These are phyloP conservation scores for Sphaerophoria taeniata DNA, from an alignment of 2,888 invertebrate species.

Conservation along the genomic window DNA sequence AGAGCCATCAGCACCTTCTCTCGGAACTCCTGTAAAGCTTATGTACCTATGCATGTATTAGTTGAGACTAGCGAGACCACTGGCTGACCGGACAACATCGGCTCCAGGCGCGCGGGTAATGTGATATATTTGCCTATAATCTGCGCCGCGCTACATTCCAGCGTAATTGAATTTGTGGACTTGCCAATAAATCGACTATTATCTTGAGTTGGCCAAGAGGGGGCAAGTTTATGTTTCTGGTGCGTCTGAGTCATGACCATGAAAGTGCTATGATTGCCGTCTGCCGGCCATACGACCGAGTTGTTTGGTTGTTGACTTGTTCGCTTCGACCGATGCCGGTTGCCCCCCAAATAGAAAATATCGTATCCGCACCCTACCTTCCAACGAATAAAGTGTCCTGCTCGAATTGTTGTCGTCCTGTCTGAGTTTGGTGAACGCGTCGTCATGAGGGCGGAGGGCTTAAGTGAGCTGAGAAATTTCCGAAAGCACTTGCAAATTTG, in stretches of 20 bases:
- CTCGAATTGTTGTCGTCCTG: slow-evolving; percentile 29
- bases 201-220: slow-evolving; percentile 52
- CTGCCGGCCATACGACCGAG: background rate
- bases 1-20: slow-evolving; percentile 50
- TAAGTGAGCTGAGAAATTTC: slow-evolving; percentile 60
- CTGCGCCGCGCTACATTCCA: slow-evolving; percentile 74
- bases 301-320: slow-evolving; percentile 59
- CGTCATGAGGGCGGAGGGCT: slow-evolving; percentile 13
- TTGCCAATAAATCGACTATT: slow-evolving; percentile 75
- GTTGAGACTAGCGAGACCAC: background rate
- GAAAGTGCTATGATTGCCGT: slow-evolving; percentile 56
- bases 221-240: slow-evolving; percentile 38
- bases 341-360: slow-evolving; percentile 61
- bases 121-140: slow-evolving; percentile 74
- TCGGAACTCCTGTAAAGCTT: slow-evolving; percentile 6
- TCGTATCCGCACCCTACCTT: slow-evolving; percentile 23
- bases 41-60: background rate
- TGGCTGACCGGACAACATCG: slow-evolving; percentile 16
- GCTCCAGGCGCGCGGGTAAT: slow-evolving; percentile 70
- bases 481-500: slow-evolving; percentile 72
- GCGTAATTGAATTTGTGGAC: slow-evolving; percentile 75
- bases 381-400: slow-evolving; percentile 10
- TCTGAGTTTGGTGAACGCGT: slow-evolving; percentile 4
- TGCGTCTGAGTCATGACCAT: slow-evolving; percentile 72
- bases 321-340: slow-evolving; percentile 34